Base-by-base conservation (phyloP, 2,888 invertebrate species). In the Notodonta ziczac region DNA sequence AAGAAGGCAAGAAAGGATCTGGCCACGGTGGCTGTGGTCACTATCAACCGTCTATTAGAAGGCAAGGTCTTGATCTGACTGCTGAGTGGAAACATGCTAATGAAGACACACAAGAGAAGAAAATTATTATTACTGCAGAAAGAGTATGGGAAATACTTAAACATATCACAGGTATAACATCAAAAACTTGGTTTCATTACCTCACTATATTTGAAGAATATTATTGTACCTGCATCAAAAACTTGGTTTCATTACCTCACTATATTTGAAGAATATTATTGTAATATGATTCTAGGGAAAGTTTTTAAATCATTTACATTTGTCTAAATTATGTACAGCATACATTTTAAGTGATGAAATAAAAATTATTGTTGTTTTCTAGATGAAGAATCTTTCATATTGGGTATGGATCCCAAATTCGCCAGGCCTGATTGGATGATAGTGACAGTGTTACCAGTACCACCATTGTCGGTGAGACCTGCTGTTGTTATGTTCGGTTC, bases 381-480 rank as follows among this genome's bases (percentile, higher is more conserved):
- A 87, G 99, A 99, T 89, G 99, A 99, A 85, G 99, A 99, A 86
- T 98, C 98, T 70, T 96, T 97, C 68, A 97, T 99, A 72, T 93
- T 99, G 74, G 97, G 97, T 53, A 98, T 99, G 98, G 99, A 99
- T 88, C 99, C 99, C 0, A 98, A 98, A 87, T 98, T 96, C 88
- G 98, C 99, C 0, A 95, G 99, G 57, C 99, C 99, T 7, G 99
- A 99, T 94, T 99, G 99, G 99, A 99, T 99, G 99, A 97, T 99
- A 70, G 95, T 98, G 7, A 99, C 99, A 3, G 99, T 99, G 12
- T 88, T 99, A 64, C 99, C 99, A 0, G 99, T 99, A 0, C 99
- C 99, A 0, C 99, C 99, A 4, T 90, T 99, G 35, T 96, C 98
- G 1, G 99, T 99, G 0, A 95, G 99, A 69, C 99, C 99, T 0